phyloP scores from a whole-genome alignment of 2,888 invertebrate genomes.

The Priocnemis perturbator region DNA sequence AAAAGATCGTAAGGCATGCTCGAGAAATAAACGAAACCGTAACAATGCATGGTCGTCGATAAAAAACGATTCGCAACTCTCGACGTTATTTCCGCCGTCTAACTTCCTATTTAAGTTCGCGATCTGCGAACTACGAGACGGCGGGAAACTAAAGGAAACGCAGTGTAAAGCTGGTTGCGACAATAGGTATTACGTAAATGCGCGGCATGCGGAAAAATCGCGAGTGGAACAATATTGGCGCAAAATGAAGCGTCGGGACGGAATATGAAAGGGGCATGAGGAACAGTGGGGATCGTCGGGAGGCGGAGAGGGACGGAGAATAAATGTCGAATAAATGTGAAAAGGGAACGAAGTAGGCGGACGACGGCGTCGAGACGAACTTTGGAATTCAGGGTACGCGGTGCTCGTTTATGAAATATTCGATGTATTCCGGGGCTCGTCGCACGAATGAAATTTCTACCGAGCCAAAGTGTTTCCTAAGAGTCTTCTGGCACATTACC shows the following conservation, averaged over 20 bases:
- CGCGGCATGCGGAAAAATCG: no score
- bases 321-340: conserved; percentile 1
- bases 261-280: not conserved
- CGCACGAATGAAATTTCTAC: conserved; percentile 55
- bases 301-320: not conserved
- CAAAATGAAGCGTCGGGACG: not conserved
- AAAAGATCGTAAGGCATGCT: no score
- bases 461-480: conserved; percentile 50
- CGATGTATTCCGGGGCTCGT: conserved; percentile 53
- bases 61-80: no score
- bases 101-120: no score
- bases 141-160: no score
- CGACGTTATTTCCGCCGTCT: no score
- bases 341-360: conserved; percentile 3
- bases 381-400: conserved; percentile 40
- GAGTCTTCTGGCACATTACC: conserved; percentile 35
- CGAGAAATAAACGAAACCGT: no score
- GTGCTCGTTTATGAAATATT: conserved; percentile 66
- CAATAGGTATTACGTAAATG: no score
- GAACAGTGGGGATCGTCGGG: not conserved
- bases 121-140: no score
- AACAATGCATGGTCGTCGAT: no score
- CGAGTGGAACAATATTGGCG: no score
- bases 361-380: not conserved
- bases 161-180: no score